Evolutionary conservation across 2,113 vertebrate species (phyloP), one percentile per base, ranked within the genome.

Genomic region (Cephalopholis sonnerati): DNA sequence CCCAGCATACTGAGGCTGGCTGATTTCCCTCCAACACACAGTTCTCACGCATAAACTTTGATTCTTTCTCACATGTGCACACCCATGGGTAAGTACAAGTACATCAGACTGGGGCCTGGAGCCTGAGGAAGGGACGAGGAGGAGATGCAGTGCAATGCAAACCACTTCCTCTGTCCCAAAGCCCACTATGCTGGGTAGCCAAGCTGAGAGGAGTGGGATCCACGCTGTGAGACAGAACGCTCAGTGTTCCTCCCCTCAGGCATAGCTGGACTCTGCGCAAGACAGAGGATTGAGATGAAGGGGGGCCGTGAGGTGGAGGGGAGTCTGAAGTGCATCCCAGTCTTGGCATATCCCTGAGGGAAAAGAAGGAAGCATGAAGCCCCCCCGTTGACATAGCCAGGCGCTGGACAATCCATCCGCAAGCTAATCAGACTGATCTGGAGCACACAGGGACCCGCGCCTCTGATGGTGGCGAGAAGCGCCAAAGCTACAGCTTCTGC

Each of bases 391-490:
- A 88, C 87, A 92, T 50, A 90, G 81, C 82, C 89, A 69, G 83
- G 70, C 59, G 13, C 76, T 74, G 86, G 89, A 85, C 90, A 88
- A 94, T 94, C 90, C 88, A 90, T 93, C 92, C 91, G 90, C 79
- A 39, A 77, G 87, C 85, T 93, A 92, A 94, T 94, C 92, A 94
- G 92, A 90, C 87, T 89, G 87, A 92, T 92, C 89, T 87, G 88
- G 77, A 90, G 90, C 91, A 85, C 66, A 82, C 44, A 65, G 86
- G 32, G 70, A 86, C 74, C 59, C 13, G 48, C 5, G 80, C 73
- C 86, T 87, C 72, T 87, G 79, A 84, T 24, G 69, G 55, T 2
- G 32, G 53, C n/a, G n/a, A 76, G 82, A 62, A 78, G 82, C 25
- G 74, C 81, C 59, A 57, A 65, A 70, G 82, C 92, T 84, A 67